These are phyloP conservation scores for Holothuria scabra DNA, from an alignment of 53 echinoderm and acorn worm genomes.

Conservation along the genomic window DNA sequence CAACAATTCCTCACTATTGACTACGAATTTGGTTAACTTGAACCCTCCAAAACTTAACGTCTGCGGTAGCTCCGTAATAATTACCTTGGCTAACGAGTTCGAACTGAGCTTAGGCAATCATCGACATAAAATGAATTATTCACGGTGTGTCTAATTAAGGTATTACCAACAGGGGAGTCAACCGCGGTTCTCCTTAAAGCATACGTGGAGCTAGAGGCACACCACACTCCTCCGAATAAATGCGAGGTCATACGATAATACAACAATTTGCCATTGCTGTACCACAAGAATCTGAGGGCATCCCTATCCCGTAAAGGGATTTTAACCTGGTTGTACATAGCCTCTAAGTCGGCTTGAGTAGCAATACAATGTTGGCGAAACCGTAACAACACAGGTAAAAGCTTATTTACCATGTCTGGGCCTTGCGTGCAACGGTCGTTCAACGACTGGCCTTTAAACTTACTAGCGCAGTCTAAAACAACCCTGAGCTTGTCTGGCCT, in stretches of 20 bases:
- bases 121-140: too few species aligned
- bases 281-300: too few species aligned
- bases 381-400: constrained; percentile 46
- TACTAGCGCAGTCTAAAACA: constrained; percentile 58
- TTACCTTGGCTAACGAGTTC: neutral
- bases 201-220: constrained; percentile 23
- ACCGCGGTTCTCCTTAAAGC: constrained; percentile 9
- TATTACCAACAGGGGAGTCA: neutral
- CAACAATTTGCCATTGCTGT: neutral
- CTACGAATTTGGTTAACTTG: too few species aligned
- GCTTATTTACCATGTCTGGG: too few species aligned
- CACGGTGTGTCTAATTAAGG: too few species aligned
- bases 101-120: constrained; percentile 14
- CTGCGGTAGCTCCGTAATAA: neutral
- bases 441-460: constrained; percentile 45
- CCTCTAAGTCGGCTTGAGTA: constrained; percentile 19
- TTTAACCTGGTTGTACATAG: constrained; percentile 31
- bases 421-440: constrained; percentile 55
- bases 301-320: neutral
- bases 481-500: constrained; percentile 55
- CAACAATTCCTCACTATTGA: neutral
- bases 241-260: too few species aligned
- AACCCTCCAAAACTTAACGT: constrained; percentile 7
- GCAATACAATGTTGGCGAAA: too few species aligned
- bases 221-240: constrained; percentile 22